Base-by-base conservation (phyloP, 2,888 invertebrate genomes). In the Ligdia adustata region DNA sequence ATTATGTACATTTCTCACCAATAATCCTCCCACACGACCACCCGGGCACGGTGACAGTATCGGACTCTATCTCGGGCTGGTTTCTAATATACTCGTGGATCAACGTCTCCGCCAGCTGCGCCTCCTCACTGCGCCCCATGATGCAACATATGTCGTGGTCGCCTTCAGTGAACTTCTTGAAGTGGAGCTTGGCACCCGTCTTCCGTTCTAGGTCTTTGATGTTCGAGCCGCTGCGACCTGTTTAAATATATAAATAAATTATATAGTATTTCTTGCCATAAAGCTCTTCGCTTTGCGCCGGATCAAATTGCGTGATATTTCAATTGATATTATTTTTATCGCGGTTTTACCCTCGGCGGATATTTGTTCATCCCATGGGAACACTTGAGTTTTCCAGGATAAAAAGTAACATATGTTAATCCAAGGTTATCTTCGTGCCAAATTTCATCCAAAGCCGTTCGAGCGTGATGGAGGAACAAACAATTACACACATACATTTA, bases 171-270 rank as follows among this genome's bases (percentile, higher is more conserved):
- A 85, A 84, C 70, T 83, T 82, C 60, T 83, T 84, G 59, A 84
- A 92, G 68, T 84, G 78, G 39, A 92, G 91, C 54, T 76, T 73
- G 2, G 97, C 95, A 22, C 93, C 93, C 0, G 95, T 94, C 60
- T 92, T 92, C 40, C 92, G 91, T 75, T 97, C 94, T 52, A 98
- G 93, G 45, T 92, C 90, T 75, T 94, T 95, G 34, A 97, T 93
- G 65, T 93, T 94, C n/a, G 91, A 83, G 3, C 97, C 97, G 62
- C 92, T 93, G 59, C 95, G 91, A 22, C 97, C 91, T 91, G 59
- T 3, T 18, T 4, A 16, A 29, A 18, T 6, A 18, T 7, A 18
- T 7, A 2, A 18, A 4, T 1, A 18, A 1, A 6, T n/a, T 1
- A 32, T 9, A 7, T 9, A 29, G 9, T 14, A n/a, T n/a, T n/a